Conservation (phyloP, 2,888 invertebrate genomes). For the Sminthurinus aureus region DNA sequence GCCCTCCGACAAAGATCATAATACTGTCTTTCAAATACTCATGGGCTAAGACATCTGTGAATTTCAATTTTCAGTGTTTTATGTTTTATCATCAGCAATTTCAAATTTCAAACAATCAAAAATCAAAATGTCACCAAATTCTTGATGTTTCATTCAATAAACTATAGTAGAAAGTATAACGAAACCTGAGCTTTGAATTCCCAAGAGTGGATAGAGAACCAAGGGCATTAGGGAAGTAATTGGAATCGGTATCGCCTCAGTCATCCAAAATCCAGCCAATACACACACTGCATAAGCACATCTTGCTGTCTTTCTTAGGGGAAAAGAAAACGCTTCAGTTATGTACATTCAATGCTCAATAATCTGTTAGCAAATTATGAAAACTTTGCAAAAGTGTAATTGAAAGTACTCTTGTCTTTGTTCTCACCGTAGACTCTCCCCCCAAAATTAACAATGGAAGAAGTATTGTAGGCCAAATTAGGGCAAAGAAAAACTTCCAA, state of each 20-base stretch:
- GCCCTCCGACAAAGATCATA: constrained; percentile 63
- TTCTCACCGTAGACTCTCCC: constrained; percentile 21
- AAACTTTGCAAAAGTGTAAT: too few relatives aligned
- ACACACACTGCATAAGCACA: constrained; percentile 61
- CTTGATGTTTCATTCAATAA: too few relatives aligned
- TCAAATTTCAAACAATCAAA: too few relatives aligned
- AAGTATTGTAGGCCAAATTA: constrained; percentile 35
- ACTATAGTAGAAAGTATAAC: neutral
- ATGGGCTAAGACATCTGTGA: constrained; percentile 48
- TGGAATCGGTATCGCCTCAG: constrained; percentile 61
- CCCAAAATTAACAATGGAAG: constrained; percentile 31
- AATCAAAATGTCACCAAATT: too few relatives aligned
- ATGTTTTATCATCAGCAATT: too few relatives aligned
- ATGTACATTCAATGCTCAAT: too few relatives aligned
- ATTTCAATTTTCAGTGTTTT: neutral
- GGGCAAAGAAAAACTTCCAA: constrained; percentile 33
- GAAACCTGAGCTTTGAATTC: constrained; percentile 58
- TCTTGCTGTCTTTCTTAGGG: constrained; percentile 48
- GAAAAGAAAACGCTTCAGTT: neutral
- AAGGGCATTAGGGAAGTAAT: constrained; percentile 61
- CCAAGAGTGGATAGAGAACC: constrained; percentile 61
- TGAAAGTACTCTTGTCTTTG: neutral
- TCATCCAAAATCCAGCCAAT: constrained; percentile 62
- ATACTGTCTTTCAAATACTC: constrained; percentile 60
- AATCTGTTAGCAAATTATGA: too few relatives aligned